Conservation (phyloP, 2,888 invertebrate genomes). For the Hymenopus coronatus region DNA sequence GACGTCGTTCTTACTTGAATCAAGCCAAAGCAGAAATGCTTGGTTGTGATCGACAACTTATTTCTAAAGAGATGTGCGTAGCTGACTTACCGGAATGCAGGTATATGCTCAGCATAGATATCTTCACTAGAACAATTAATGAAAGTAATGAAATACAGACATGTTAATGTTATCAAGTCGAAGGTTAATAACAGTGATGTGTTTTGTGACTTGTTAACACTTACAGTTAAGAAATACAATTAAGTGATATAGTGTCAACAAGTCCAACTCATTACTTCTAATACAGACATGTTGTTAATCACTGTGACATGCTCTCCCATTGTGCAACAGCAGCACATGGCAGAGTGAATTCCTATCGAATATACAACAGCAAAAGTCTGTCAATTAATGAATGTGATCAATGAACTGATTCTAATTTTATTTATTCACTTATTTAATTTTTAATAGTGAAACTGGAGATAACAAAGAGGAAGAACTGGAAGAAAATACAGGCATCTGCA, state of each 20-base stretch:
- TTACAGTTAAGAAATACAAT: no score
- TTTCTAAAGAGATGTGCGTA: slow-evolving; percentile 88
- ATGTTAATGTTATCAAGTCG: no score
- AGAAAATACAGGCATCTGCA: slow-evolving; percentile 56
- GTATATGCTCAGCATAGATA: slow-evolving; percentile 50
- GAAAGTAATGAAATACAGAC: not conserved
- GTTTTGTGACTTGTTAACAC: no score
- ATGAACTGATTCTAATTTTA: not conserved
- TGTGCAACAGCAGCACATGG: no score
- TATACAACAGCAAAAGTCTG: no score
- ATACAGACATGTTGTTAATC: not conserved
- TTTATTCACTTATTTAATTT: not conserved
- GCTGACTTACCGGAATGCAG: slow-evolving; percentile 71
- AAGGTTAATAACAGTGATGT: no score
- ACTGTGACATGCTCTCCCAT: no score
- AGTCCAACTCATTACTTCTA: no score
- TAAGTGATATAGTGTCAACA: no score
- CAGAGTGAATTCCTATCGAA: no score
- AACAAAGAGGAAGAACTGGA: slow-evolving; percentile 39
- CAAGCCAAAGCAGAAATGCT: slow-evolving; percentile 70
- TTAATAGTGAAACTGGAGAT: not conserved
- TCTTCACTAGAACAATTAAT: not conserved
- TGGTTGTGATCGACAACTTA: slow-evolving; percentile 69
- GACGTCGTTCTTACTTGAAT: slow-evolving; percentile 67
- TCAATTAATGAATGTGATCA: no score